A percentile compares a stretch with the other conserved stretches of the same genome.
Conservation (phyloP, 2,797 vertebrate species). For the Euthynnus affinis region DNA sequence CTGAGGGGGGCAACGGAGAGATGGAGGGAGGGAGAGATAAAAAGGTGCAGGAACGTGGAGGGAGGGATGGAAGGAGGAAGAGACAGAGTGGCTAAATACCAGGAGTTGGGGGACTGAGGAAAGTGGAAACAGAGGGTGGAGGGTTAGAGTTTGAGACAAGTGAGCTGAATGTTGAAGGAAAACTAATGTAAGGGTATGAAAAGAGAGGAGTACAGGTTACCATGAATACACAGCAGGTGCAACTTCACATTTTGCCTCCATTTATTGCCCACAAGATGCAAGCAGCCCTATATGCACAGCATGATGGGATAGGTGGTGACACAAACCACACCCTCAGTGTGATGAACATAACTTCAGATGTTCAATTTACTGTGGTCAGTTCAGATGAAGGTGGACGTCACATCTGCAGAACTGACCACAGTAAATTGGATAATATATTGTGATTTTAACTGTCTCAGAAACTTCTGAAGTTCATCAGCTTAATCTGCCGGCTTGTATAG, state of each 20-base stretch:
- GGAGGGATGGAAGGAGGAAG: slow-evolving; percentile 42
- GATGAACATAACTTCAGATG: background rate
- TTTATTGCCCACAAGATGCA: slow-evolving; percentile 31
- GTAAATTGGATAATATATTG: too few species aligned
- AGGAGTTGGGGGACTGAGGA: slow-evolving; percentile 5
- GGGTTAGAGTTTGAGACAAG: slow-evolving; percentile 18
- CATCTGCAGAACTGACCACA: too few species aligned
- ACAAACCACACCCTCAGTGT: background rate
- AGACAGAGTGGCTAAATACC: slow-evolving; percentile 28
- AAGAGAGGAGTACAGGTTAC: slow-evolving; percentile 43
- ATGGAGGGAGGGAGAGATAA: slow-evolving; percentile 33
- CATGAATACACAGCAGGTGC: slow-evolving; percentile 49
- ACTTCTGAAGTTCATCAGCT: too few species aligned
- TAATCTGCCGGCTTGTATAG: too few species aligned
- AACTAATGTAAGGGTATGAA: slow-evolving; percentile 23
- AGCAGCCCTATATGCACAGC: background rate
- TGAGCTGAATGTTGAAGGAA: slow-evolving; percentile 37
- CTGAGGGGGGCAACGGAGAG: slow-evolving; percentile 47
- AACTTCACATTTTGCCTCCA: slow-evolving; percentile 37
- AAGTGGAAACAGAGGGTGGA: slow-evolving; percentile 24
- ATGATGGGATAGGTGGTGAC: background rate
- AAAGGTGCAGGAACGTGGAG: slow-evolving; percentile 45
- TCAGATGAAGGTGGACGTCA: background rate
- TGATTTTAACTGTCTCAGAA: too few species aligned
- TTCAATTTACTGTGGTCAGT: too few species aligned